Evolutionary conservation across 2,797 vertebrate genomes (phyloP).

Genomic region (Acanthurus tractus): DNA sequence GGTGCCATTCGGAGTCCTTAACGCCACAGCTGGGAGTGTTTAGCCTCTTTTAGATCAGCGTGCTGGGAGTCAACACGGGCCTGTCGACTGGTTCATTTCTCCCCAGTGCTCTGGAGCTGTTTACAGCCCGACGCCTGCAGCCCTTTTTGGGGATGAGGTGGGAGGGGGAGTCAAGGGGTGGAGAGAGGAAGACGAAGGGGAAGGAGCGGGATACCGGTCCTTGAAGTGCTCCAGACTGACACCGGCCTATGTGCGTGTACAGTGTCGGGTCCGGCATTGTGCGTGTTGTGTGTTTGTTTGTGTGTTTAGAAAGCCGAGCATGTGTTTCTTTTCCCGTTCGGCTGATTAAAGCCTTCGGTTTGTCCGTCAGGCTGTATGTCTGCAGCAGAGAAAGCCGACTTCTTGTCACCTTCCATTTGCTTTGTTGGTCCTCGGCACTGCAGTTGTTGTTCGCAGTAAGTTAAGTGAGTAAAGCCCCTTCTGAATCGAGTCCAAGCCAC

Average conservation of each 20-base stretch:
- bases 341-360: slow-evolving; percentile 77
- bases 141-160: slow-evolving; percentile 61
- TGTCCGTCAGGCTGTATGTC: slow-evolving; percentile 63
- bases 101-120: slow-evolving; percentile 72
- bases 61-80: slow-evolving; percentile 60
- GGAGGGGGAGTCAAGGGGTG: slow-evolving; percentile 35
- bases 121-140: slow-evolving; percentile 79
- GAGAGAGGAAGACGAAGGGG: slow-evolving; percentile 25
- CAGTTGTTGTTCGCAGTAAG: slow-evolving; percentile 60
- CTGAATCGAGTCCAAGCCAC: slow-evolving; percentile 27
- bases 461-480: slow-evolving; percentile 44
- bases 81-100: slow-evolving; percentile 82
- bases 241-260: slow-evolving; percentile 25
- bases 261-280: slow-evolving; percentile 13
- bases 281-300: slow-evolving; percentile 24
- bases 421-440: slow-evolving; percentile 34
- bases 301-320: slow-evolving; percentile 50
- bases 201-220: slow-evolving; percentile 38
- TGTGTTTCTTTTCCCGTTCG: slow-evolving; percentile 59
- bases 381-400: slow-evolving; percentile 38
- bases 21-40: slow-evolving; percentile 79
- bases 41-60: slow-evolving; percentile 69
- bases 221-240: slow-evolving; percentile 63
- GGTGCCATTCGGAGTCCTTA: slow-evolving; percentile 66
- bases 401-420: slow-evolving; percentile 70